Evolutionary conservation across 2,888 invertebrate genomes (phyloP), one percentile per base, ranked within the genome.

Genomic region (Ophion ventricosus): DNA sequence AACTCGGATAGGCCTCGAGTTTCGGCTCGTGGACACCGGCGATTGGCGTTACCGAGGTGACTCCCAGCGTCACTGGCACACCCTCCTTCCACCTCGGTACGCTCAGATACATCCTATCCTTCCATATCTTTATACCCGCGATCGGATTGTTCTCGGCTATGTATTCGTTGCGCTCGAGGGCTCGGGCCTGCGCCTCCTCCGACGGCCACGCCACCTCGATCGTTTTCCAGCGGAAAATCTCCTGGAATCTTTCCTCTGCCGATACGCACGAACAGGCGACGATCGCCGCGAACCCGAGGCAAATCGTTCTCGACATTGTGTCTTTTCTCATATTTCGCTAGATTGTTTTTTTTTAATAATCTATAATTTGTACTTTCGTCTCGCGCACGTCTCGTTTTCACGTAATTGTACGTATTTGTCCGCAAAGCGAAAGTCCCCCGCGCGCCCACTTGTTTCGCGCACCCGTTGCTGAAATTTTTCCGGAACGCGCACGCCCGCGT

Each of bases 221-320:
- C 85, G 94, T 95, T 90, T 95, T 95, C 97, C 97, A 97, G 93
- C 96, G 96, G 93, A 96, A 96, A 82, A 96, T 95, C 49, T 96
- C 96, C 82, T 95, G 94, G 92, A 97, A 96, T 90, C 95, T 95
- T 79, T 80, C 23, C n/a, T 67, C 25, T 2, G 10, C 63, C 0
- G 20, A 35, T 7, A 10, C 57, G 8, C 57, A 10, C 20, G 2
- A 29, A 35, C 35, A 35, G 35, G 20, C 57, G 20, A 57, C 49
- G 49, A 49, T 49, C 49, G 20, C 20, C 10, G 57, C 23, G 2
- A 20, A 10, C 57, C 57, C 57, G 57, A 23, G 23, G 2, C 10
- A 4, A 23, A 57, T 49, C 17, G 3, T 17, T 14, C 17, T 49
- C 4, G 17, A 17, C 49, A 49, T 49, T 40, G n/a, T 40, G 7